Percentiles rank a stretch among this genome's conserved stretches.
Conservation (phyloP, 2,888 invertebrate species). For the Incurvaria masculella region DNA sequence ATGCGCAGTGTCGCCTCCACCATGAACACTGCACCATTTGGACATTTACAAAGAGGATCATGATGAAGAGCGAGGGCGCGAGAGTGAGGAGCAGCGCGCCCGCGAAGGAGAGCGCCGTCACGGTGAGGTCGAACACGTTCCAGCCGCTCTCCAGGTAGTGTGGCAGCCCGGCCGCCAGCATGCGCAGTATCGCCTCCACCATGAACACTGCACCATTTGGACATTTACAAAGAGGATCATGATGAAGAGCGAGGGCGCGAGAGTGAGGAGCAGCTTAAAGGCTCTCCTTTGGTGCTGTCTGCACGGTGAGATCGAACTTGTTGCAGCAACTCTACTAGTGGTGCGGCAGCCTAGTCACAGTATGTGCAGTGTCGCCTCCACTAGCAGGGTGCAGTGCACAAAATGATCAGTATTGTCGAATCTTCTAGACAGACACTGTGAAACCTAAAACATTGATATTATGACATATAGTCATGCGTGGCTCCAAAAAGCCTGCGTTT, state of each 20-base stretch:
- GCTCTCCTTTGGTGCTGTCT: no score
- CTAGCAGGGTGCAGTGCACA: no score
- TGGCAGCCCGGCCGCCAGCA: constrained; percentile 67
- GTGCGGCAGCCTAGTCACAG: no score
- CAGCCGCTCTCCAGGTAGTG: constrained; percentile 79
- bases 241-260: background rate
- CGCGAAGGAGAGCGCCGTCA: constrained; percentile 63
- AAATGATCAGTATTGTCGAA: no score
- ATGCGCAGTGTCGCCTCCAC: constrained; percentile 71
- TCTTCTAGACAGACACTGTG: no score
- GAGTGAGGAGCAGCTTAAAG: background rate
- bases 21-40: constrained; percentile 68
- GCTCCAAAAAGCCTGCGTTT: no score
- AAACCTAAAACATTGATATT: no score
- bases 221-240: background rate
- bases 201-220: constrained; percentile 64
- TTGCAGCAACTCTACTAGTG: no score
- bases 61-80: constrained; percentile 65
- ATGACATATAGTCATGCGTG: no score
- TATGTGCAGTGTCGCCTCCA: no score
- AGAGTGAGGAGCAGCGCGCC: constrained; percentile 65
- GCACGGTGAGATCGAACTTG: no score
- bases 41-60: constrained; percentile 67
- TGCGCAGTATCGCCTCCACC: constrained; percentile 68
- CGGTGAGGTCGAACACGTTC: constrained; percentile 77